Evolutionary conservation across 2,113 vertebrate genomes (phyloP).

Genomic region (Nibea albiflora): DNA sequence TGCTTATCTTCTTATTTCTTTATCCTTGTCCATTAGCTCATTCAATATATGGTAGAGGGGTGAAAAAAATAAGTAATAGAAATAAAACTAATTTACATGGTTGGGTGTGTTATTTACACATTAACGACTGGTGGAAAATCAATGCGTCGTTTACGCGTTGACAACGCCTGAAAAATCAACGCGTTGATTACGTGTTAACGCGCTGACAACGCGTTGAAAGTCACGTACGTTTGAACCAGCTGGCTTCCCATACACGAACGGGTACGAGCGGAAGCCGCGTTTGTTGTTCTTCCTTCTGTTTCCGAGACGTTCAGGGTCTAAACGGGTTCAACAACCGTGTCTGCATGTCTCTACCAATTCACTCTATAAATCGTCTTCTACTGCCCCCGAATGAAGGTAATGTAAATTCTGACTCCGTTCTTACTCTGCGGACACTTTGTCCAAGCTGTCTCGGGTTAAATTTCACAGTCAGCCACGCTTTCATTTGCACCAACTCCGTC

Average conservation of each 20-base stretch:
- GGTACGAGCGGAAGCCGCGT: constrained; percentile 79
- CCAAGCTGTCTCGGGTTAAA: not conserved
- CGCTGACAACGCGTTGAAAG: no score
- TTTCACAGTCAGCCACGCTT: not conserved
- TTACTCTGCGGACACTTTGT: accelerated
- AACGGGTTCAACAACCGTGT: constrained; percentile 61
- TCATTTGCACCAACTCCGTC: not conserved
- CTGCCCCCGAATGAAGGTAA: constrained; percentile 85
- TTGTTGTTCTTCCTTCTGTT: constrained; percentile 82
- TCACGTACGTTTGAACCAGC: no score
- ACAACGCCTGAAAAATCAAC: no score
- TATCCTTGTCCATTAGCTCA: no score
- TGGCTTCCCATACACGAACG: not conserved
- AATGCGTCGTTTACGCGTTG: no score
- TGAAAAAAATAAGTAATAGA: no score
- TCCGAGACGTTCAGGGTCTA: constrained; percentile 76
- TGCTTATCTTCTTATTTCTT: no score
- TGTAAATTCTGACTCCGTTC: not conserved
- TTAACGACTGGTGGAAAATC: no score
- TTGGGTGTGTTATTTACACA: no score
- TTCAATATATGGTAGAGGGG: no score
- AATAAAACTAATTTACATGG: no score
- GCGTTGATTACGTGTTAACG: no score
- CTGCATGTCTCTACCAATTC: constrained; percentile 79
- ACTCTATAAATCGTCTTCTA: constrained; percentile 56